Base-by-base conservation (phyloP, 2,113 vertebrate species). In the Lanius collurio region DNA sequence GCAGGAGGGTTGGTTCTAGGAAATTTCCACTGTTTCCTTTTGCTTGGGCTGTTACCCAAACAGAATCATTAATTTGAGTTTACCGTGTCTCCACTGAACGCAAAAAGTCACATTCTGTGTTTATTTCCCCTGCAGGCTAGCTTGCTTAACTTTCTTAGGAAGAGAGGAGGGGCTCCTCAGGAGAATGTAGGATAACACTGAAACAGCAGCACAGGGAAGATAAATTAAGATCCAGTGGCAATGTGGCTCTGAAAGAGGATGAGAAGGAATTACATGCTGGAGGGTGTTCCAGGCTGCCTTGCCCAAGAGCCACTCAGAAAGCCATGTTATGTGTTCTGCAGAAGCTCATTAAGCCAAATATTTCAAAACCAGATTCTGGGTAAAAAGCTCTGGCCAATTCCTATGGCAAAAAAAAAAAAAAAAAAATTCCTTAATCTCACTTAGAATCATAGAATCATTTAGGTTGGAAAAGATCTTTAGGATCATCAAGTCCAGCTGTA, bases 81-180 rank as follows among this genome's bases (percentile, higher is more conserved):
- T 92, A 71, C 52, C 7, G 3, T 60, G 47, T n/a, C 50, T 94
- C 62, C 57, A 14, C 4, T 83, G 78, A 93, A 80, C n/a, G 33
- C 44, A 82, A 42, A 96, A 68, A 50, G 41, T 37, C 74, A 56
- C 71, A 31, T 57, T 62, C 31, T 47, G 67, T 47, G 39, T 88
- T 95, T 94, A 93, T 95, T 93, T 93, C 53, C 89, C 91, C 56
- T 47, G 42, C 42, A 88, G 91, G 81, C 81, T 90, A 70, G 50
- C 78, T 85, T 89, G 78, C 64, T 92, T 84, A 50, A 83, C 60
- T 84, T 81, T 87, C 76, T 79, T 39, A 79, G 57, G 53, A 85
- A 79, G 64, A 79, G 24, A 74, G 24, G 27, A 77, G 24, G 24
- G 35, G 39, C 59, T 90, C 33, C 70, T 73, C 23, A 35, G 55